phyloP scores from a whole-genome alignment of 2,797 vertebrate genomes.

The Sphenodon punctatus region DNA sequence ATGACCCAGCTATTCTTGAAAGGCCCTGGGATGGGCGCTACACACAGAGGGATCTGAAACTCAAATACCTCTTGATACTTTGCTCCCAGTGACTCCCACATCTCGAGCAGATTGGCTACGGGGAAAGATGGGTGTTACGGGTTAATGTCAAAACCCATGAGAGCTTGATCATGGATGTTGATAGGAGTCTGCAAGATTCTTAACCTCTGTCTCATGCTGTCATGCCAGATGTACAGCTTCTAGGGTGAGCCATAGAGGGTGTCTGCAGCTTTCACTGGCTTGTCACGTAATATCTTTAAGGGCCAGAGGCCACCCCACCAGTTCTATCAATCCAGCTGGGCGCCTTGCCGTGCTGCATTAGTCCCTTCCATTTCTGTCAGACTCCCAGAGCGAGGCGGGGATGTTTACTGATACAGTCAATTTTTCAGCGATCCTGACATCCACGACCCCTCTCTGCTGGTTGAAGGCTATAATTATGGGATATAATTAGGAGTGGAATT shows the following conservation, averaged over 20 bases:
- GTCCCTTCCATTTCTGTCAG: constrained; percentile 35
- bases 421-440: background rate
- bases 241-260: too few species aligned
- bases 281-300: constrained; percentile 57
- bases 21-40: background rate
- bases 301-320: constrained; percentile 59
- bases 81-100: background rate
- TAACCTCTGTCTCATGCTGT: constrained; percentile 60
- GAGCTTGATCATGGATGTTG: constrained; percentile 30
- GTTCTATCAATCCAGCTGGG: constrained; percentile 62
- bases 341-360: constrained; percentile 56
- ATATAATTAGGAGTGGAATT: constrained; percentile 61
- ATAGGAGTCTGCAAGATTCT: constrained; percentile 49
- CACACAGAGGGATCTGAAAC: background rate
- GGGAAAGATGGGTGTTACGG: accelerated
- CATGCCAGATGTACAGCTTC: constrained; percentile 34
- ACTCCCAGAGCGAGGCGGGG: constrained; percentile 30
- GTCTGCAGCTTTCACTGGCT: constrained; percentile 59
- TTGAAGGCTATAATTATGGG: constrained; percentile 64
- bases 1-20: too few species aligned
- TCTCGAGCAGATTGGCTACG: background rate
- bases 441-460: constrained; percentile 41
- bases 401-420: constrained; percentile 56
- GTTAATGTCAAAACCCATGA: constrained; percentile 32
- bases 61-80: accelerated